phyloP scores from a whole-genome alignment of 2,113 vertebrate species.

The Anarrhichthys ocellatus region DNA sequence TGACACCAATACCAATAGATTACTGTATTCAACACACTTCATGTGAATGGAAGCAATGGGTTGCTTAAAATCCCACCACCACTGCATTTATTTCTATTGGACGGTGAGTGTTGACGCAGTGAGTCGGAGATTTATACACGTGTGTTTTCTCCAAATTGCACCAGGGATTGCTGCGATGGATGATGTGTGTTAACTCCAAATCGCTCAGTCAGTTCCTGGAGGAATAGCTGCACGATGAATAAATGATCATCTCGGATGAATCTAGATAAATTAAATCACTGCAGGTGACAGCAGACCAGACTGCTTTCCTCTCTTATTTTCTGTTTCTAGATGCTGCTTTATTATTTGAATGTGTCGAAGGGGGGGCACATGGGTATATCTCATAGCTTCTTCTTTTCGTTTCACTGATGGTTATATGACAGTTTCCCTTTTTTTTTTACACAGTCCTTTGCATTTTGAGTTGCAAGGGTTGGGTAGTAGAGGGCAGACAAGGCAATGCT shows the following conservation, averaged over 20 bases:
- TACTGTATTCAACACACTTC: no score
- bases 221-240: conserved; percentile 1
- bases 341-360: background rate
- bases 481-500: no score
- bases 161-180: background rate
- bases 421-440: no score
- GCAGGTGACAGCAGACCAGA: background rate
- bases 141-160: background rate
- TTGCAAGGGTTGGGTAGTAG: no score
- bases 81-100: no score
- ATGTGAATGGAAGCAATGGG: no score
- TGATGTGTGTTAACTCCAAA: conserved; percentile 6
- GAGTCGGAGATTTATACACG: background rate
- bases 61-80: no score
- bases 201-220: conserved; percentile 1
- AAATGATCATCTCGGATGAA: conserved; percentile 4
- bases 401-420: no score
- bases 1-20: no score
- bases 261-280: conserved; percentile 12
- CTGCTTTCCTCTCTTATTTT: background rate
- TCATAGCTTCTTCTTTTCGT: no score
- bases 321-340: background rate
- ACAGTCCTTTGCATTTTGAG: no score
- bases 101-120: background rate
- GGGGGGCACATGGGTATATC: background rate